These are phyloP conservation scores for Lanistes nyassanus DNA, from an alignment of 1,140 invertebrate species.

Conservation along the genomic window DNA sequence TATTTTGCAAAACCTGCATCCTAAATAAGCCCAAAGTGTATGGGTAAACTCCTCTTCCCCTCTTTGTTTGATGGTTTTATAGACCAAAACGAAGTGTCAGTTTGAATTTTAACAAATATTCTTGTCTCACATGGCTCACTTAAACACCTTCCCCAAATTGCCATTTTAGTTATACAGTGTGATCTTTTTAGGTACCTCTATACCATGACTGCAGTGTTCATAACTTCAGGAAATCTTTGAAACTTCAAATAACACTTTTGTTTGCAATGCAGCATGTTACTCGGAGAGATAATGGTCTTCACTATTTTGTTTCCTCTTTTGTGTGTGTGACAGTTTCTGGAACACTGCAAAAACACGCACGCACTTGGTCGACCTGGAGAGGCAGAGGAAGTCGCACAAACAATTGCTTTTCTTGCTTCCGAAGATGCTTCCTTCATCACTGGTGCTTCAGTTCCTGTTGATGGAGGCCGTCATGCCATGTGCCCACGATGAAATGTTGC, in stretches of 20 bases:
- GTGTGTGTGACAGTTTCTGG: slow-evolving; percentile 73
- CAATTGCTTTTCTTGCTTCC: slow-evolving; percentile 87
- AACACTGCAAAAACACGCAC: slow-evolving; percentile 80
- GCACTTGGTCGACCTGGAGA: slow-evolving; percentile 82
- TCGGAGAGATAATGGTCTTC: too few species aligned
- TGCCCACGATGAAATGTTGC: slow-evolving; percentile 75
- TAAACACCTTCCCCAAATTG: neutral
- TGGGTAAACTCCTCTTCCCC: neutral
- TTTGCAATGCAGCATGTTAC: neutral
- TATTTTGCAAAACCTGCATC: too few species aligned
- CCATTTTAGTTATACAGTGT: neutral
- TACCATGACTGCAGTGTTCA: neutral
- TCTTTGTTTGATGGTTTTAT: too few species aligned
- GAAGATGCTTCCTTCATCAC: slow-evolving; percentile 84
- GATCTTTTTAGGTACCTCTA: neutral
- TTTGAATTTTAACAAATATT: neutral
- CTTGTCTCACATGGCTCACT: neutral
- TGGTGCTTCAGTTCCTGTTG: slow-evolving; percentile 81
- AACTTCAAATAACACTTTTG: neutral
- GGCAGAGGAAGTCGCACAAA: slow-evolving; percentile 80
- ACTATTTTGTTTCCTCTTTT: slow-evolving; percentile 7
- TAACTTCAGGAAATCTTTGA: neutral
- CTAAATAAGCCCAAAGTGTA: too few species aligned
- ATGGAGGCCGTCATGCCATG: slow-evolving; percentile 84
- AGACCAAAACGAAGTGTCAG: too few species aligned